A percentile compares a stretch with the other conserved stretches of the same genome.
Conservation (phyloP, 2,888 invertebrate genomes). For the Eumacrocentrus americanus region DNA sequence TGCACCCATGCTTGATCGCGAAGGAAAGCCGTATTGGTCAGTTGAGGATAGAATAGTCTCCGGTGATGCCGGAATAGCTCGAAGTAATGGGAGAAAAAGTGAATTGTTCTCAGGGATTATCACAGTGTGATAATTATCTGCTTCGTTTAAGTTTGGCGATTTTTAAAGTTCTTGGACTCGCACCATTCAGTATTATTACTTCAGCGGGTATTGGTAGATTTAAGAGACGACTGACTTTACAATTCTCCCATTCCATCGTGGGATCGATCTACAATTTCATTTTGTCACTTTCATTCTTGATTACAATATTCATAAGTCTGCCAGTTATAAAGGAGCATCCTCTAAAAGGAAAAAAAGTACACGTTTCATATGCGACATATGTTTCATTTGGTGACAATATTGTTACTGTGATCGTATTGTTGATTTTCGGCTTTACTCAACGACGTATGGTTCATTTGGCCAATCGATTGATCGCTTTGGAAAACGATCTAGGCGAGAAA, state of each 20-base stretch:
- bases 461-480: no score
- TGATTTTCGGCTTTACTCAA: not conserved
- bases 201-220: no score
- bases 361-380: not conserved
- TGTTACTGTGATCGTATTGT: not conserved
- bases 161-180: conserved; percentile 1
- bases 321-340: not conserved
- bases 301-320: not conserved
- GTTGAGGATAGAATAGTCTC: not conserved
- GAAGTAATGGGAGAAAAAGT: not conserved
- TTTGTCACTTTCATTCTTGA: no score
- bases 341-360: not conserved
- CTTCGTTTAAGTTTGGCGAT: not conserved
- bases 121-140: not conserved
- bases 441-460: not conserved
- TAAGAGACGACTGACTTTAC: no score
- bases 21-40: no score
- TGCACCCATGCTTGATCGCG: no score
- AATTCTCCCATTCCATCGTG: no score
- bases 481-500: not conserved
- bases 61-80: not conserved
- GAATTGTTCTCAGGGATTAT: not conserved
- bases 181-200: conserved; percentile 1
- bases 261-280: no score
- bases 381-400: not conserved